Conservation (phyloP, 2,888 invertebrate species). For the Caenorhabditis sulstoni region DNA sequence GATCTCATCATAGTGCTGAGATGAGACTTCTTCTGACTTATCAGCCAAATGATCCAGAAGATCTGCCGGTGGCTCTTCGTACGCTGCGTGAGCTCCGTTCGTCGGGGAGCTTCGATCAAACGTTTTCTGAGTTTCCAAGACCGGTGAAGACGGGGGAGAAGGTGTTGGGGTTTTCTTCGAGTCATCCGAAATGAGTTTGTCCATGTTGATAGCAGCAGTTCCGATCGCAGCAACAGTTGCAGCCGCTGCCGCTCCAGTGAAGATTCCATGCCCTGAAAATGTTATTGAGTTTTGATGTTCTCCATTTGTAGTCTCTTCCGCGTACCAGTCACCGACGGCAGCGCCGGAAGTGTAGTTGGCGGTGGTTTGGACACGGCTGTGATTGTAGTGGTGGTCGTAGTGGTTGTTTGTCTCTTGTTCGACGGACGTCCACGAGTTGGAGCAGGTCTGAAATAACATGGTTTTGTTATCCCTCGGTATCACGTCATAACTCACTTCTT, state of each 20-base stretch:
- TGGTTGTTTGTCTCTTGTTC: constrained; percentile 58
- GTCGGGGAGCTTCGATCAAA: constrained; percentile 30
- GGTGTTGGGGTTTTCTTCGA: constrained; percentile 5
- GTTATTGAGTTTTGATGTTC: background rate
- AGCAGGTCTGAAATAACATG: constrained; percentile 43
- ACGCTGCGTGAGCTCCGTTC: background rate
- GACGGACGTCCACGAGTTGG: constrained; percentile 60
- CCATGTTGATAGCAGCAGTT: constrained; percentile 35
- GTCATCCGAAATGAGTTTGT: constrained; percentile 6
- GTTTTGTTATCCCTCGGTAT: background rate
- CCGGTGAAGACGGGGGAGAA: constrained; percentile 39
- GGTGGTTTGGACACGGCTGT: constrained; percentile 35
- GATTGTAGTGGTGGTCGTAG: constrained; percentile 55
- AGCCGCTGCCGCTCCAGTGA: constrained; percentile 53
- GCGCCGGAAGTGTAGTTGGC: constrained; percentile 23
- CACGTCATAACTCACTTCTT: constrained; percentile 29
- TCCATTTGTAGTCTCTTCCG: background rate
- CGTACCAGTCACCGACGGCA: constrained; percentile 41
- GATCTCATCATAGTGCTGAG: constrained; percentile 16
- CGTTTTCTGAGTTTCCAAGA: constrained; percentile 32
- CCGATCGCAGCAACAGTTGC: constrained; percentile 54
- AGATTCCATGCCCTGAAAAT: constrained; percentile 43
- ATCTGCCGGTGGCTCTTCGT: constrained; percentile 14
- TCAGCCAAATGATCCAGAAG: constrained; percentile 13
- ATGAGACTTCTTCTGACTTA: constrained; percentile 19